Evolutionary conservation across 1,140 invertebrate genomes (phyloP).

Genomic region (Drosophila ficusphila): DNA sequence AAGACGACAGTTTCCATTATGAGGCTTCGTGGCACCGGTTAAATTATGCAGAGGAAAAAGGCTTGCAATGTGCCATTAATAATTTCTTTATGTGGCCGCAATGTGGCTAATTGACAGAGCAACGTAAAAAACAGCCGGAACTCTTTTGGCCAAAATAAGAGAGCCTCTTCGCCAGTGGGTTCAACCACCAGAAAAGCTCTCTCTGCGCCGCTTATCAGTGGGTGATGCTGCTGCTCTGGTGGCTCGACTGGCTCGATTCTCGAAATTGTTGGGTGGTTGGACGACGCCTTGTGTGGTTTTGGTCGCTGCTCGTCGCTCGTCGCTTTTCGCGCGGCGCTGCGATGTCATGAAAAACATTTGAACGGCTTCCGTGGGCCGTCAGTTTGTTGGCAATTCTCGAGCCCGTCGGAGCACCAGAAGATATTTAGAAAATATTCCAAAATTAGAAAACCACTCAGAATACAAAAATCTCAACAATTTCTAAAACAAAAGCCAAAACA

Average conservation of each 20-base stretch:
- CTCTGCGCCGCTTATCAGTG: constrained; percentile 59
- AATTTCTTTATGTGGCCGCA: constrained; percentile 50
- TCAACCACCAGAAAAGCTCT: constrained; percentile 9
- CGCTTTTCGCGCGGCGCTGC: constrained; percentile 25
- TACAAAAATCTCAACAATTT: background rate
- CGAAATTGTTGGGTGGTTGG: constrained; percentile 44
- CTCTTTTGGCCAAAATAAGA: constrained; percentile 20
- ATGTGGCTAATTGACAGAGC: constrained; percentile 34
- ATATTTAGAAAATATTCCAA: background rate
- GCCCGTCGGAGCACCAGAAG: constrained; percentile 57
- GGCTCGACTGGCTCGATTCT: background rate
- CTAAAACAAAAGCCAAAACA: constrained; percentile 3
- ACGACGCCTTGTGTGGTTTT: constrained; percentile 35
- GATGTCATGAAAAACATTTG: constrained; percentile 77
- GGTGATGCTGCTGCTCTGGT: constrained; percentile 34
- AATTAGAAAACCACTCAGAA: background rate
- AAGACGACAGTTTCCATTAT: background rate
- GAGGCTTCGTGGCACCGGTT: constrained; percentile 6
- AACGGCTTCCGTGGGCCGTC: constrained; percentile 75
- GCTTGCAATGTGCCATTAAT: constrained; percentile 42
- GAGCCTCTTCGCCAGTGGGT: background rate
- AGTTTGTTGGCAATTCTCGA: constrained; percentile 82
- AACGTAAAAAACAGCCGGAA: constrained; percentile 3
- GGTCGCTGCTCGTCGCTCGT: constrained; percentile 31
- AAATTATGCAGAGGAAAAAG: constrained; percentile 26